Conservation (phyloP, 2,113 vertebrate genomes). For the Varanus komodoensis region DNA sequence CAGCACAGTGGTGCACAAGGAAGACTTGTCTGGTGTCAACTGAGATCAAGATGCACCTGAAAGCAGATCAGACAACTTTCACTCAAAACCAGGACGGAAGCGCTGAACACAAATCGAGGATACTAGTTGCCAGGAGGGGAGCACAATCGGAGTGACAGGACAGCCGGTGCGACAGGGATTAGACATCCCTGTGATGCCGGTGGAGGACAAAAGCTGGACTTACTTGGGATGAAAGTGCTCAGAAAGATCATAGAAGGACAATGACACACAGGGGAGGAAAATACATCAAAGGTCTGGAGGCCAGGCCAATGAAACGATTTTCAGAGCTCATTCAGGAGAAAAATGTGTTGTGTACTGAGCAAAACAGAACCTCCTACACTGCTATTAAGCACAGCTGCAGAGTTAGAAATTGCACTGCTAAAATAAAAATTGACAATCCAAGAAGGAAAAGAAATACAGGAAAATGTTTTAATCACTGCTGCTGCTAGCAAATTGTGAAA, state of each 20-base stretch:
- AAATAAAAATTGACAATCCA: neutral
- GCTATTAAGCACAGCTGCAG: neutral
- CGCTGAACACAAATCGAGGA: neutral
- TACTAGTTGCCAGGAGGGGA: neutral
- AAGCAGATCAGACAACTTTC: neutral
- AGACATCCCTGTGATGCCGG: neutral
- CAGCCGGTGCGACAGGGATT: neutral
- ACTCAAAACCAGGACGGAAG: neutral
- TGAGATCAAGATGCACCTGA: neutral
- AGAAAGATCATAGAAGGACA: neutral
- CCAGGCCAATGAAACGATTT: neutral
- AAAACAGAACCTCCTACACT: neutral
- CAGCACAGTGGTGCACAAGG: neutral
- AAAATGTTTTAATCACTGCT: neutral
- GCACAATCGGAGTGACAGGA: neutral
- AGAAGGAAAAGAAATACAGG: neutral
- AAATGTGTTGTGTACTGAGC: neutral
- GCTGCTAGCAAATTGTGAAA: no score
- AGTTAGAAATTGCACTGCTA: neutral
- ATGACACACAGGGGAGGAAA: neutral
- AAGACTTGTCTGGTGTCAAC: neutral
- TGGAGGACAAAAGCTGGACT: neutral
- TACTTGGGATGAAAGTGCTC: neutral
- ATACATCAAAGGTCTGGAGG: neutral
- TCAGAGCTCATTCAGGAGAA: neutral